These are phyloP conservation scores for Lordiphosa stackelbergi DNA, from an alignment of 1,140 invertebrate species.

Conservation along the genomic window DNA sequence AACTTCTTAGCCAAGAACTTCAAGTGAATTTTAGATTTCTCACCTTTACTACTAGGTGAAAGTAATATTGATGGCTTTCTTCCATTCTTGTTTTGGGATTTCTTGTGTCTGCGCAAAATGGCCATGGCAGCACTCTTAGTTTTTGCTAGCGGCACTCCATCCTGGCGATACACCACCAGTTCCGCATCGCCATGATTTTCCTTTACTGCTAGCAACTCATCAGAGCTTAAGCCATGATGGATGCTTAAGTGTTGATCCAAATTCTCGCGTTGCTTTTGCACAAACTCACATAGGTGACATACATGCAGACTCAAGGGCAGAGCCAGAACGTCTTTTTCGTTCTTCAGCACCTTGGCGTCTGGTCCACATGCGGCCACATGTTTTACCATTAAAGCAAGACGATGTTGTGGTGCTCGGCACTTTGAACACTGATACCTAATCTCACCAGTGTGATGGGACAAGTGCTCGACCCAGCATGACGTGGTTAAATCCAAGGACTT, in stretches of 20 bases:
- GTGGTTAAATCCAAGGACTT: slow-evolving; percentile 1
- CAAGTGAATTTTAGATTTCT: too few species aligned
- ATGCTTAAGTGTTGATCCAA: slow-evolving; percentile 78
- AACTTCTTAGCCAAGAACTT: too few species aligned
- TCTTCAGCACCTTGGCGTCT: not conserved
- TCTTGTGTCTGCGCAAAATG: not conserved
- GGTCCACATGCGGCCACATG: slow-evolving; percentile 26
- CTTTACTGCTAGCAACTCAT: not conserved
- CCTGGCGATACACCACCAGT: not conserved
- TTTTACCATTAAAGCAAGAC: not conserved
- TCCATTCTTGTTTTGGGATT: too few species aligned
- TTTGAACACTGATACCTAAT: slow-evolving; percentile 79
- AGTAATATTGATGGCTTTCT: too few species aligned
- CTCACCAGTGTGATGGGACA: slow-evolving; percentile 83
- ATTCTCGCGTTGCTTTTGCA: slow-evolving; percentile 79
- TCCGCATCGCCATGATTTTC: slow-evolving; percentile 12
- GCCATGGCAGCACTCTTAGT: not conserved
- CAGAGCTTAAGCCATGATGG: slow-evolving; percentile 72
- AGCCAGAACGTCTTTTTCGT: not conserved
- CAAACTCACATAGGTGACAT: slow-evolving; percentile 81
- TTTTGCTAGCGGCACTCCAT: not conserved
- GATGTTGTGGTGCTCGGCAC: slow-evolving; percentile 64
- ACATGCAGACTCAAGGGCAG: slow-evolving; percentile 72
- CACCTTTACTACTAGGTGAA: too few species aligned
- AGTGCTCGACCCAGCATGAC: slow-evolving; percentile 78